Evolutionary conservation across 23 tunicate species (phyloP).

Genomic region (Corella eumyota): DNA sequence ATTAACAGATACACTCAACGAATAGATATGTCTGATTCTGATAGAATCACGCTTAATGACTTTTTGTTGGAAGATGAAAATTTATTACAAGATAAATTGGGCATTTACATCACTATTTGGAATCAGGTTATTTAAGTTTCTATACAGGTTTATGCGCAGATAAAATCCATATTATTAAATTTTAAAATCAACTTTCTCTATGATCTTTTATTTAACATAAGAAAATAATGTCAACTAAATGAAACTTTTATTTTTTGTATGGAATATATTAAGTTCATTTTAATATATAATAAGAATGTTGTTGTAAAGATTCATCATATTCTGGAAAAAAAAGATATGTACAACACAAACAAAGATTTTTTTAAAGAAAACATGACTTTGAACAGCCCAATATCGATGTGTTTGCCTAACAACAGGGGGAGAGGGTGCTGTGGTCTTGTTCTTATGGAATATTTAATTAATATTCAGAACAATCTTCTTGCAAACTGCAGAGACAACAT

Average conservation of each 20-base stretch:
- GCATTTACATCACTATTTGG: conserved; percentile 50
- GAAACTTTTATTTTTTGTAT: too few relatives aligned
- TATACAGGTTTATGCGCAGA: too few relatives aligned
- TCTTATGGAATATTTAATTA: conserved; percentile 35
- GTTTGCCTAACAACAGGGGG: conserved; percentile 46
- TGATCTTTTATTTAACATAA: too few relatives aligned
- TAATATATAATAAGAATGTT: too few relatives aligned
- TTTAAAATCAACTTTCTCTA: too few relatives aligned
- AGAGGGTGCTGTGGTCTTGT: conserved; percentile 67
- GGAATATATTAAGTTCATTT: too few relatives aligned
- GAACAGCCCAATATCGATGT: conserved; percentile 64
- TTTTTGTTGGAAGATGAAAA: conserved; percentile 32
- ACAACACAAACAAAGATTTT: conserved; percentile 7
- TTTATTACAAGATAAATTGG: conserved; percentile 17
- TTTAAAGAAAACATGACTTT: conserved; percentile 16
- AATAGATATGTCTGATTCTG: conserved; percentile 45
- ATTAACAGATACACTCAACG: conserved; percentile 34
- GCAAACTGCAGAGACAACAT: conserved; percentile 27
- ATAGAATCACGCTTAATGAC: conserved; percentile 24
- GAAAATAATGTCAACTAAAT: too few relatives aligned
- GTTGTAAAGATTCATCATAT: too few relatives aligned
- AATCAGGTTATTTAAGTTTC: conserved; percentile 29
- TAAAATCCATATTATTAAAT: too few relatives aligned
- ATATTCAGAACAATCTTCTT: conserved; percentile 49
- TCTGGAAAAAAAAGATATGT: not conserved